Base-by-base conservation (phyloP, 2,797 vertebrate genomes). In the Eupleurogrammus muticus region DNA sequence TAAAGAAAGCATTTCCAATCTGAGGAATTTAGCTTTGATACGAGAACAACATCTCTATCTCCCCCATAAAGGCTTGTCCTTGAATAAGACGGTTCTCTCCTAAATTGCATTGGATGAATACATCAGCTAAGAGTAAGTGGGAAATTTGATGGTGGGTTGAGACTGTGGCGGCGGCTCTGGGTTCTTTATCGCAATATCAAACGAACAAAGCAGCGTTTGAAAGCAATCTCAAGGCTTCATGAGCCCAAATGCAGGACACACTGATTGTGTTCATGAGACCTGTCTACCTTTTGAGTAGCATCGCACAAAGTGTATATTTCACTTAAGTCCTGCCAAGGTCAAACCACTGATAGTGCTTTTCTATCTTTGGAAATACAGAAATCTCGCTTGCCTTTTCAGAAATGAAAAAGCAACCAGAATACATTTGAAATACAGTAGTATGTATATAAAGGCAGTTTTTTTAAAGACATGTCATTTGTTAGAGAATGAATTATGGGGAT, bases 81-180 rank as follows among this genome's bases (percentile, higher is more conserved):
- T 61, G 58, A 50, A 51, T 28, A n/a, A 17, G 16, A 40, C 46
- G 16, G 38, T 16, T 56, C 47, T 34, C 36, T 66, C 21, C n/a
- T 47, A n/a, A 19, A 57, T 49, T 74, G 2, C 47, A 16, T 12
- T 9, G 70, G 47, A 61, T 71, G 55, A 67, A 38, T 63, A 17
- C 62, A 63, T 23, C 36, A 12, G 24, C 57, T 19, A 40, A 62
- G 19, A 36, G 9, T 51, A 51, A 54, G 59, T 28, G 44, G 42
- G 35, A 59, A 75, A 49, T 5, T 9, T 34, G 35, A 50, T 21
- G 24, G 51, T 21, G 23, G 13, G 32, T 38, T 36, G 20, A 62
- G 9, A 32, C 19, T 24, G n/a, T 0, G 23, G 28, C 5, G 35
- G 36, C 1, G 1, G n/a, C n/a, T 6, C 1, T 10, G 52, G 38